Conservation (phyloP, 2,888 invertebrate genomes). For the Balanococcus diminutus region DNA sequence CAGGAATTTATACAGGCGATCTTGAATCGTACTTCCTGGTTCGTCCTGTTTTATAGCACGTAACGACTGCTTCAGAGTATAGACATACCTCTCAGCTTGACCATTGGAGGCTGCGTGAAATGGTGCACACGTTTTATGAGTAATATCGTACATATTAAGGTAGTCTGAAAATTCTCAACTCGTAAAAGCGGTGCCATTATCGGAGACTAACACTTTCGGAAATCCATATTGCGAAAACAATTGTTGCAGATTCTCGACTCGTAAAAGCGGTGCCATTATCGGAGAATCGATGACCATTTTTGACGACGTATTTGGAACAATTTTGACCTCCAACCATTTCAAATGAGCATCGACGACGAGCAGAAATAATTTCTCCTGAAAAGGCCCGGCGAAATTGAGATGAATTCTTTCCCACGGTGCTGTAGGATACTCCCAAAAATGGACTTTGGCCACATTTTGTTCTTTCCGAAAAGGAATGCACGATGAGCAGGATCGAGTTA, state of each 20-base stretch:
- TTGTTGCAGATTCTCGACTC: too few relatives aligned
- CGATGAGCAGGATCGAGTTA: not conserved
- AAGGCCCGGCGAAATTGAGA: not conserved
- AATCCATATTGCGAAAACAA: constrained; percentile 17
- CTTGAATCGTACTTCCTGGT: too few relatives aligned
- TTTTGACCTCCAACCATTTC: constrained; percentile 56
- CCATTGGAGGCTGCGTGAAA: too few relatives aligned
- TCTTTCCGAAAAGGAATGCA: not conserved
- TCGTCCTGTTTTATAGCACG: too few relatives aligned
- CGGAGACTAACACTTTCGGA: not conserved
- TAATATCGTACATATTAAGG: not conserved
- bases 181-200: not conserved
- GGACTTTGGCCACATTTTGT: too few relatives aligned
- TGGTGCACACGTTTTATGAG: not conserved
- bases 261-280: too few relatives aligned
- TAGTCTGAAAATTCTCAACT: not conserved
- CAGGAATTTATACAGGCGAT: too few relatives aligned
- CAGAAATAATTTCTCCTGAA: too few relatives aligned
- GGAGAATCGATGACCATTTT: not conserved
- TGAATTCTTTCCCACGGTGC: not conserved
- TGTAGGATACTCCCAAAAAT: not conserved
- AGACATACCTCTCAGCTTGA: too few relatives aligned
- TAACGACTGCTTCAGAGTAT: too few relatives aligned
- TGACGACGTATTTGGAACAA: not conserved
- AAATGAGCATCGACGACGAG: constrained; percentile 55